Conservation (phyloP, 2,797 vertebrate genomes). For the Rhynchonycteris naso region DNA sequence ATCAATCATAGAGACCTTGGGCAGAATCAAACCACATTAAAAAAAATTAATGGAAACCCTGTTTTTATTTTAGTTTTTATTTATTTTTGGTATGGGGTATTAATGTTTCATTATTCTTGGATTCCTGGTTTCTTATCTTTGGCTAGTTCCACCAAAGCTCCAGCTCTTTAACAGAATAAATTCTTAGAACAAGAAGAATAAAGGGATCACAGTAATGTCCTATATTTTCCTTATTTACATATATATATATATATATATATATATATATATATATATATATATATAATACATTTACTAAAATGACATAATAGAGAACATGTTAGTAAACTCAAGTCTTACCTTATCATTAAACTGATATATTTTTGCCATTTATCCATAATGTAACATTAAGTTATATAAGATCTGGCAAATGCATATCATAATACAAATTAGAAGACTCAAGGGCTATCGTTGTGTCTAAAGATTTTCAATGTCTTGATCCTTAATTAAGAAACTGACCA, state of each 20-base stretch:
- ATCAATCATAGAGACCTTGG: neutral
- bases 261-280: too few relatives aligned
- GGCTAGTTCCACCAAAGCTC: neutral
- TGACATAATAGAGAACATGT: neutral
- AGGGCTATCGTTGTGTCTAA: neutral
- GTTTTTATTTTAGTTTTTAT: neutral
- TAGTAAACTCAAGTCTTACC: neutral
- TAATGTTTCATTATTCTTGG: neutral
- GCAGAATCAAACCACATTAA: neutral
- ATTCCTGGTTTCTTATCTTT: neutral
- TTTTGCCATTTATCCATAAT: constrained; percentile 19
- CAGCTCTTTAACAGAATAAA: neutral
- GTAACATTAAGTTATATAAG: neutral
- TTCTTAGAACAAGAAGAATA: neutral
- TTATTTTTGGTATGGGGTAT: neutral
- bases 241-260: neutral
- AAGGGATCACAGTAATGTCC: neutral
- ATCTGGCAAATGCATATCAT: neutral
- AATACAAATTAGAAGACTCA: neutral
- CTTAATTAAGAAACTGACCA: neutral
- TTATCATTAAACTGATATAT: constrained; percentile 8
- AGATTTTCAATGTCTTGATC: neutral
- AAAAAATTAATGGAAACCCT: neutral
- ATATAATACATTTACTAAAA: constrained; percentile 52
- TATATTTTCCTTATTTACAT: neutral